Evolutionary conservation across 2,797 vertebrate genomes (phyloP).

Genomic region (Fistularia commersonii): DNA sequence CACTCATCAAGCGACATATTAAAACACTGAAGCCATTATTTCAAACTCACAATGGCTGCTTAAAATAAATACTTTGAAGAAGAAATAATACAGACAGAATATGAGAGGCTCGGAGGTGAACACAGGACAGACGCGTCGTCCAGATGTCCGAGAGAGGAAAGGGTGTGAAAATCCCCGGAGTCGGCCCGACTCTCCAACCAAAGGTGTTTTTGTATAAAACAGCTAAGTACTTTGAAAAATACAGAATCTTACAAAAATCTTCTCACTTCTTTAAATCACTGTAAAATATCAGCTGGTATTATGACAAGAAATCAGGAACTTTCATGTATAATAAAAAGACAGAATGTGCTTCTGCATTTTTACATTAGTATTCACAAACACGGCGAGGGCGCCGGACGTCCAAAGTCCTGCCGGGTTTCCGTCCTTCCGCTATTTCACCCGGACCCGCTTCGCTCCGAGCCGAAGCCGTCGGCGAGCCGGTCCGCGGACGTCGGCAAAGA

Average conservation of each 20-base stretch:
- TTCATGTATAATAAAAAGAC: slow-evolving; percentile 67
- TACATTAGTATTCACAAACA: slow-evolving; percentile 76
- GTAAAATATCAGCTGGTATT: slow-evolving; percentile 82
- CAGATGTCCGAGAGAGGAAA: slow-evolving; percentile 69
- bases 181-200: slow-evolving; percentile 65
- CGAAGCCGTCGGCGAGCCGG: too few relatives aligned
- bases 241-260: slow-evolving; percentile 79
- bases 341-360: slow-evolving; percentile 78
- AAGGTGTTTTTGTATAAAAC: slow-evolving; percentile 80
- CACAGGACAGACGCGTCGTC: slow-evolving; percentile 67
- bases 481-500: slow-evolving; percentile 3
- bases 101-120: slow-evolving; percentile 67
- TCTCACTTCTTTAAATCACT: slow-evolving; percentile 72
- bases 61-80: slow-evolving; percentile 84
- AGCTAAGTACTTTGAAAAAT: slow-evolving; percentile 78
- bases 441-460: too few relatives aligned
- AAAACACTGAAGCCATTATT: slow-evolving; percentile 71
- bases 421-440: slow-evolving; percentile 11
- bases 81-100: slow-evolving; percentile 78
- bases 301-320: slow-evolving; percentile 71
- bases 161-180: slow-evolving; percentile 64
- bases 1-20: slow-evolving; percentile 79
- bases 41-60: slow-evolving; percentile 66
- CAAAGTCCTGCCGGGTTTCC: slow-evolving; percentile 42
- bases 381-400: slow-evolving; percentile 51